Conservation (phyloP, 2,113 vertebrate species). For the Stomatorhinus ivindoensis region DNA sequence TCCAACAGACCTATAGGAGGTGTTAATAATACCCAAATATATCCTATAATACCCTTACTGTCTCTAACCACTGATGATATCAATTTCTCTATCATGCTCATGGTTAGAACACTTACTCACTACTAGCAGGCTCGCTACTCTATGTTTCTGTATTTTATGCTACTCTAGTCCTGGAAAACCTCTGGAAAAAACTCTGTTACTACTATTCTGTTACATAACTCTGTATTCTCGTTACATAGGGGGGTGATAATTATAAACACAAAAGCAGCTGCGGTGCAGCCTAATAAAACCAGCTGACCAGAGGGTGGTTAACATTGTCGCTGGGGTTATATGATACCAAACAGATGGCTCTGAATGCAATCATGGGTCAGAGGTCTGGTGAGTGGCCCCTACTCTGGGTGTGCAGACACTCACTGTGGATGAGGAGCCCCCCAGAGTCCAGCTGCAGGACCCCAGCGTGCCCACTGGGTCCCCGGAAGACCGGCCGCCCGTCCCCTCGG, state of each 20-base stretch:
- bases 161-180: neutral
- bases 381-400: neutral
- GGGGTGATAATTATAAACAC: neutral
- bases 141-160: neutral
- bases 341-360: neutral
- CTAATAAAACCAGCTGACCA: neutral
- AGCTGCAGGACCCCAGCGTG: constrained; percentile 39
- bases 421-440: constrained; percentile 61
- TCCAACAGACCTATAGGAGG: neutral
- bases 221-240: neutral
- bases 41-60: neutral
- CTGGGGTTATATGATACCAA: neutral
- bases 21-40: neutral
- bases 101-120: neutral
- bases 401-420: constrained; percentile 70
- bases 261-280: neutral
- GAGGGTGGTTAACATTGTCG: neutral
- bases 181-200: neutral
- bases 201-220: neutral
- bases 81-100: neutral
- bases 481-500: constrained; percentile 53
- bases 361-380: neutral
- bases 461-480: constrained; percentile 32
- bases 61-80: neutral
- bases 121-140: neutral